Conservation (phyloP, 1,140 invertebrate genomes). For the Idris sp. region DNA sequence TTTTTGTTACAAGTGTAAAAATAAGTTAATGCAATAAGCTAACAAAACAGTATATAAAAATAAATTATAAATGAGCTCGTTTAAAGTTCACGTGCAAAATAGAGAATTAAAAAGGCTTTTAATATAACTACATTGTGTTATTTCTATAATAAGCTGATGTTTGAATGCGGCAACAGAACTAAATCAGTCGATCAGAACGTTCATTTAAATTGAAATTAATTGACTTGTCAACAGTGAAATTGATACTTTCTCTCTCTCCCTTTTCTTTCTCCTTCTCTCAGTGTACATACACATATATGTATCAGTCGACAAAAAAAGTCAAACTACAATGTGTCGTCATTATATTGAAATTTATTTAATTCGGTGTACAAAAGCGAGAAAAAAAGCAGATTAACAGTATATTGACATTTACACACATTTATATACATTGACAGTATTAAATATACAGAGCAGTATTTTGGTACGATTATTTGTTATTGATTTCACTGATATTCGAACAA, state of each 20-base stretch:
- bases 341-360: constrained; percentile 24
- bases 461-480: constrained; percentile 2
- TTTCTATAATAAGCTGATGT: constrained; percentile 43
- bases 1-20: background rate
- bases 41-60: background rate
- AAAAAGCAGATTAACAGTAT: background rate
- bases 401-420: constrained; percentile 20
- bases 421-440: constrained; percentile 7
- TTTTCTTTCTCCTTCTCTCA: constrained; percentile 1
- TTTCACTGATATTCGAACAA: constrained; percentile 1
- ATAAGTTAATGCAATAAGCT: constrained; percentile 12
- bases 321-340: constrained; percentile 17
- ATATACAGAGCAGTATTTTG: constrained; percentile 20
- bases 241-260: constrained; percentile 11
- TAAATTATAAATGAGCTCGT: constrained; percentile 15
- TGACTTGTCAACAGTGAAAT: constrained; percentile 55
- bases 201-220: constrained; percentile 54
- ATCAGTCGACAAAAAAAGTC: constrained; percentile 12
- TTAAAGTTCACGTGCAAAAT: constrained; percentile 15
- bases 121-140: constrained; percentile 29
- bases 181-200: constrained; percentile 35
- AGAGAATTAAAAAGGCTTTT: constrained; percentile 21
- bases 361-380: background rate
- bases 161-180: constrained; percentile 27
- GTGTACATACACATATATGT: constrained; percentile 15